Conservation (phyloP, 2,113 vertebrate genomes). For the Elgaria multicarinata region DNA sequence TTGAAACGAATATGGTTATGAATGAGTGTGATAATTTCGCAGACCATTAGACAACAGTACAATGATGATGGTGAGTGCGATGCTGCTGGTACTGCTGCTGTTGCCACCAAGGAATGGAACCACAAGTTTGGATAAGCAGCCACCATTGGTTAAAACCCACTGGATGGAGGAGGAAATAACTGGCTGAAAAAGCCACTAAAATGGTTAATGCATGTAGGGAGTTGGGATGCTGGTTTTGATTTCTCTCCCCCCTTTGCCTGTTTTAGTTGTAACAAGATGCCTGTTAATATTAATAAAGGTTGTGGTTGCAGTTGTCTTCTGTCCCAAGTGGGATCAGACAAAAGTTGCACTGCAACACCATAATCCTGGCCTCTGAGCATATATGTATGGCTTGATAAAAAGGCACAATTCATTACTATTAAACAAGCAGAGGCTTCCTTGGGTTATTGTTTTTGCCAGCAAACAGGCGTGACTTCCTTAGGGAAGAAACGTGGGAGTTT, state of each 20-base stretch:
- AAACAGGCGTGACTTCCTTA: background rate
- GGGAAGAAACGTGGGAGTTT: conserved; percentile 23
- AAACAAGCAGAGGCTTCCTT: conserved; percentile 8
- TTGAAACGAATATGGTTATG: background rate
- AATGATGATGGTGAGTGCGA: background rate
- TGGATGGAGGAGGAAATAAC: too few species aligned
- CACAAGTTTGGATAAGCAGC: background rate
- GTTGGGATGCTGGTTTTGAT: too few species aligned
- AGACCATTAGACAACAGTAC: background rate
- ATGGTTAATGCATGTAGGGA: too few species aligned
- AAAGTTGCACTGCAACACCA: background rate
- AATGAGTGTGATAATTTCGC: background rate
- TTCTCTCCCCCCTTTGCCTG: too few species aligned
- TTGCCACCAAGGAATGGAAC: background rate
- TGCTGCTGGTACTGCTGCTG: background rate
- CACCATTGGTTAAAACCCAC: too few species aligned
- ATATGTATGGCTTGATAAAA: conserved; percentile 35
- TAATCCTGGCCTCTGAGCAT: conserved; percentile 27
- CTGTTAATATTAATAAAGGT: too few species aligned
- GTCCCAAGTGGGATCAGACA: too few species aligned
- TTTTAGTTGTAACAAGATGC: too few species aligned
- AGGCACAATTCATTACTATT: background rate
- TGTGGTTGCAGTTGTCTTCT: too few species aligned
- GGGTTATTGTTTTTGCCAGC: conserved; percentile 31
- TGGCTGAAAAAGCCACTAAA: too few species aligned